These are phyloP conservation scores for Spheniscus humboldti DNA, from an alignment of 2,797 vertebrate genomes.

Conservation along the genomic window DNA sequence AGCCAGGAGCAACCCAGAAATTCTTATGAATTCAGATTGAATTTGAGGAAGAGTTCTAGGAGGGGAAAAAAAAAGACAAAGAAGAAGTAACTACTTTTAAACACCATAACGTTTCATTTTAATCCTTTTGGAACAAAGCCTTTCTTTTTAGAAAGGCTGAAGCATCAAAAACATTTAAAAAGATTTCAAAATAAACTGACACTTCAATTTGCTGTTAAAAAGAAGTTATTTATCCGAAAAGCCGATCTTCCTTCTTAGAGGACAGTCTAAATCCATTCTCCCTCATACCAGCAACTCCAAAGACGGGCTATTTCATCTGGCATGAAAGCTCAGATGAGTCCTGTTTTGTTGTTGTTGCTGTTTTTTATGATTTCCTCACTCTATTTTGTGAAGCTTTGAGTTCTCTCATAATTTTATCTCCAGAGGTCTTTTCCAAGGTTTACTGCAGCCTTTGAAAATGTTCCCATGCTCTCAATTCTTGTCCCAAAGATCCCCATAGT, in stretches of 20 bases:
- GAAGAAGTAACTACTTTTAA: neutral
- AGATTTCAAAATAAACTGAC: neutral
- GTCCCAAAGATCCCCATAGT: neutral
- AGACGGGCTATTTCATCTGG: neutral
- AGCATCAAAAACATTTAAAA: neutral
- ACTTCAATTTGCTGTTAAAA: neutral
- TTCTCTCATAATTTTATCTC: neutral
- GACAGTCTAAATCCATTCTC: neutral
- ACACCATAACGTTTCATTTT: neutral
- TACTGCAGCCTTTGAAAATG: neutral
- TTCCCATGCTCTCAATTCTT: neutral
- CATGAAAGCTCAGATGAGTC: neutral
- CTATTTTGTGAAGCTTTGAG: neutral
- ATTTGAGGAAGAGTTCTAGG: neutral
- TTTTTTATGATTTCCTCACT: neutral
- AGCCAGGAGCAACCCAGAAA: neutral
- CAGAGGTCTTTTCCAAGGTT: neutral
- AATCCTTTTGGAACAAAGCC: neutral
- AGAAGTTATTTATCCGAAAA: neutral
- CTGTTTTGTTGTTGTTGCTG: neutral
- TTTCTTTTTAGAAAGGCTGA: neutral
- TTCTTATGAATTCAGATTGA: neutral
- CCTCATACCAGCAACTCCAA: neutral
- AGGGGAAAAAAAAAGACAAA: rapidly evolving
- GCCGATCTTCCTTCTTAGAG: neutral